Conservation (phyloP, 2,797 vertebrate species). For the Hoplostethus atlanticus region DNA sequence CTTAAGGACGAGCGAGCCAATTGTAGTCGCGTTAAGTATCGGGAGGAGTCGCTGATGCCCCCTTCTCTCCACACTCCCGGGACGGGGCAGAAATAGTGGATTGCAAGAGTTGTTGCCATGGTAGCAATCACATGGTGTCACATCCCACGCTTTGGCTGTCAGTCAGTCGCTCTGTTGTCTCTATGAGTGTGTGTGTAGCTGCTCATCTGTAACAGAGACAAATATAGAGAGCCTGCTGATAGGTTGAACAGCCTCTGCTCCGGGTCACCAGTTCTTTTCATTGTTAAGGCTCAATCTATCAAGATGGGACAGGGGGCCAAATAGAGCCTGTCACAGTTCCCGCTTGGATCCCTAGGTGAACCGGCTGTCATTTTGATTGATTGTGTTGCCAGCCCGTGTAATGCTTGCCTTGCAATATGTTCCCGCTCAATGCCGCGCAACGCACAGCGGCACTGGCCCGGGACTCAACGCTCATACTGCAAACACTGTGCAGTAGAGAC, state of each 20-base stretch:
- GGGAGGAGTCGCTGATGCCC: slow-evolving; percentile 60
- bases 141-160: slow-evolving; percentile 66
- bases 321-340: slow-evolving; percentile 62
- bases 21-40: slow-evolving; percentile 58
- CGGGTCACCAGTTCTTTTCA: slow-evolving; percentile 65
- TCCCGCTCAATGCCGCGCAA: slow-evolving; percentile 38
- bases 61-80: slow-evolving; percentile 46
- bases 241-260: slow-evolving; percentile 20
- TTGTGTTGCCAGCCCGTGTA: slow-evolving; percentile 66
- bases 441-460: slow-evolving; percentile 27
- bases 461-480: slow-evolving; percentile 8
- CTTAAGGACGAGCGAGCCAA: slow-evolving; percentile 73
- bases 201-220: slow-evolving; percentile 62
- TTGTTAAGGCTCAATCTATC: slow-evolving; percentile 57
- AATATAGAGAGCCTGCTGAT: slow-evolving; percentile 29
- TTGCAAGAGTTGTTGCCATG: slow-evolving; percentile 66
- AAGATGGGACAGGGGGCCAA: slow-evolving; percentile 54
- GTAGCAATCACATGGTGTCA: slow-evolving; percentile 69
- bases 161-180: slow-evolving; percentile 45
- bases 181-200: slow-evolving; percentile 40
- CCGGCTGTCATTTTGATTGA: slow-evolving; percentile 79
- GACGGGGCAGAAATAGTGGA: slow-evolving; percentile 35
- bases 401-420: slow-evolving; percentile 74
- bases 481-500: not conserved
- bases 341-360: slow-evolving; percentile 54